phyloP scores from a whole-genome alignment of 1,140 invertebrate genomes.

The Odontomachus brunneus region DNA sequence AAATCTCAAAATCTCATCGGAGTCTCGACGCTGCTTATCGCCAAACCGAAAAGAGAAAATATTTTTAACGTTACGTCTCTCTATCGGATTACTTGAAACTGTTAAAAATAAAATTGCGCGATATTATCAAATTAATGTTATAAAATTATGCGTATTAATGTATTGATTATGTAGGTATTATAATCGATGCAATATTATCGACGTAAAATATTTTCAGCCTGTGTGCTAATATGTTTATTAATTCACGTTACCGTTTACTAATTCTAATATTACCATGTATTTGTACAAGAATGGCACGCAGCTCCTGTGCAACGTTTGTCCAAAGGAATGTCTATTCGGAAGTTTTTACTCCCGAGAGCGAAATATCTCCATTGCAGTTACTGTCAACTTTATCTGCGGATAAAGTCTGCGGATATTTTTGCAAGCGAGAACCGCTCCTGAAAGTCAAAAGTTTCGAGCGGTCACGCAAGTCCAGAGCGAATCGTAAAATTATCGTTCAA shows the following conservation, averaged over 20 bases:
- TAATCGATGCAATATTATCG: background rate
- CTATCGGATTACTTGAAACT: background rate
- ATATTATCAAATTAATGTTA: slow-evolving; percentile 15
- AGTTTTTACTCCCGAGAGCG: background rate
- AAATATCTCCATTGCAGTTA: background rate
- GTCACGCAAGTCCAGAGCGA: background rate
- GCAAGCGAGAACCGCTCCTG: background rate
- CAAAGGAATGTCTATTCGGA: background rate
- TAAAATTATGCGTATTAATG: background rate
- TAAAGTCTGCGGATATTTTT: slow-evolving; percentile 16
- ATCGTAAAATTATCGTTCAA: background rate
- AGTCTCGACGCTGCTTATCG: background rate
- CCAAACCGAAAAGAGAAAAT: background rate
- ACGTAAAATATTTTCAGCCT: too few relatives aligned
- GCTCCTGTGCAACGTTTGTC: too few relatives aligned
- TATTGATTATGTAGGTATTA: background rate
- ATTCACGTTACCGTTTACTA: too few relatives aligned
- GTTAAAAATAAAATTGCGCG: background rate
- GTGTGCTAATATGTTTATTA: too few relatives aligned
- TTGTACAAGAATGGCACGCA: background rate
- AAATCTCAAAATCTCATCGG: slow-evolving; percentile 27
- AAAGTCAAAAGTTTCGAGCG: background rate
- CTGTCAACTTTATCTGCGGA: background rate
- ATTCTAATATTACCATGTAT: background rate
- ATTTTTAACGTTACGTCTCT: background rate